Percentiles rank a stretch among this genome's conserved stretches.
phyloP scores from a whole-genome alignment of 1,140 invertebrate species.

The Apis cerana region DNA sequence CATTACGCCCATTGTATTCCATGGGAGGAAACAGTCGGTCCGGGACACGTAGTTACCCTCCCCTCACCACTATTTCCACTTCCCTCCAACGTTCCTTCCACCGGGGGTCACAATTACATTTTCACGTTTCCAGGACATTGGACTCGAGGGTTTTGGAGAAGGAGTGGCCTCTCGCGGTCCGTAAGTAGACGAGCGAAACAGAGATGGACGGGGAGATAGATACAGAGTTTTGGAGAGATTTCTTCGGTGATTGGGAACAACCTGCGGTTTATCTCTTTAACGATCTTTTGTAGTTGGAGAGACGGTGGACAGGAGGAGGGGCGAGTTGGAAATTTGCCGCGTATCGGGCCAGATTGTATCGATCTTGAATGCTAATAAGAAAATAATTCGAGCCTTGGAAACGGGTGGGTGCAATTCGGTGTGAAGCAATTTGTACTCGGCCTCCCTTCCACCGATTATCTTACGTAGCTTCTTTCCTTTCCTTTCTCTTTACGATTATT shows the following conservation, averaged over 20 bases:
- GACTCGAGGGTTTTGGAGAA: background rate
- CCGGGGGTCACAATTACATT: constrained; percentile 58
- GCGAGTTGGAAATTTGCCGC: constrained; percentile 38
- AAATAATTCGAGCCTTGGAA: constrained; percentile 7
- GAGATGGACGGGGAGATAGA: background rate
- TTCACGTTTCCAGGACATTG: constrained; percentile 41
- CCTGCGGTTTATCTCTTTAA: constrained; percentile 56
- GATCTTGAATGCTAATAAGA: constrained; percentile 59
- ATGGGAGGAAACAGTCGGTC: constrained; percentile 43
- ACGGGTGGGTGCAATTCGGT: background rate
- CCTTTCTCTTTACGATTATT: too few relatives aligned
- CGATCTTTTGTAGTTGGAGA: constrained; percentile 47
- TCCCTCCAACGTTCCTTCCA: constrained; percentile 3
- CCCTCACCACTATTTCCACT: background rate
- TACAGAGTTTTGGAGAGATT: constrained; percentile 38
- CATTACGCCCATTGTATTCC: constrained; percentile 67
- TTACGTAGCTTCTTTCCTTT: too few relatives aligned
- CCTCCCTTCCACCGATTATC: background rate
- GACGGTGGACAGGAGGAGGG: background rate
- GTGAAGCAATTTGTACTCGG: constrained; percentile 29
- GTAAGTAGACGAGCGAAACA: constrained; percentile 33
- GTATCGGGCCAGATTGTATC: constrained; percentile 36
- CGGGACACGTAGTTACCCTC: constrained; percentile 35
- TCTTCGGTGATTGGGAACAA: constrained; percentile 47
- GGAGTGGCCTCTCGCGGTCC: constrained; percentile 19